Conservation (phyloP, 2,113 vertebrate species). For the Strix uralensis region DNA sequence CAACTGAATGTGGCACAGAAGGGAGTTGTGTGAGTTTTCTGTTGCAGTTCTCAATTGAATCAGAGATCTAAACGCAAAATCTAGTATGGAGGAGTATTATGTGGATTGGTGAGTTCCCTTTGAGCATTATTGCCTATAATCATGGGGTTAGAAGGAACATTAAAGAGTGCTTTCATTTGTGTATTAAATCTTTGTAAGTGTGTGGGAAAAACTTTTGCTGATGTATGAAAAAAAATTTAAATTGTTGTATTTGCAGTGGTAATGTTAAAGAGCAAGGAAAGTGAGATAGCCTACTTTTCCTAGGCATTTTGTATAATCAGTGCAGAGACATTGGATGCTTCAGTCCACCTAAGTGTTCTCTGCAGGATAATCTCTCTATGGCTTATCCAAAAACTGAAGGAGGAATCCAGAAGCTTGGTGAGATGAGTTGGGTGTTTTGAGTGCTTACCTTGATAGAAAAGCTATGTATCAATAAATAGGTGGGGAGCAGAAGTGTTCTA, state of each 20-base stretch:
- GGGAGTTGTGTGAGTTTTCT: not conserved
- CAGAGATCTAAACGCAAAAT: not conserved
- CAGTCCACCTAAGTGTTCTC: not conserved
- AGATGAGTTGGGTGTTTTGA: not conserved
- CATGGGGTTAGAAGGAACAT: not conserved
- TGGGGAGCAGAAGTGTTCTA: not conserved
- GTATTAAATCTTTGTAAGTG: not conserved
- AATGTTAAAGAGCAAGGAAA: not conserved
- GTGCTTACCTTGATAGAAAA: not conserved
- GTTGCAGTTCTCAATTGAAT: not conserved
- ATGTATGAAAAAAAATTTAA: not conserved
- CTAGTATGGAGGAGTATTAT: not conserved
- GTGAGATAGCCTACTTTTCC: not conserved
- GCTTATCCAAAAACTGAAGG: not conserved
- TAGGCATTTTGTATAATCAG: not conserved
- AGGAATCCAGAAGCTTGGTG: not conserved
- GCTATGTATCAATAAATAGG: not conserved
- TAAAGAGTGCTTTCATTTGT: not conserved
- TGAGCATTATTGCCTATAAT: not conserved
- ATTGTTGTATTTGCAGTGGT: not conserved
- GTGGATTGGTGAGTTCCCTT: not conserved
- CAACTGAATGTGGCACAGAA: not conserved
- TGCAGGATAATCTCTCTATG: not conserved
- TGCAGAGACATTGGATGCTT: not conserved
- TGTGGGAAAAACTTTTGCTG: not conserved